These are phyloP conservation scores for Cyanoramphus novaezelandiae DNA, from an alignment of 2,113 vertebrate species.

Conservation along the genomic window DNA sequence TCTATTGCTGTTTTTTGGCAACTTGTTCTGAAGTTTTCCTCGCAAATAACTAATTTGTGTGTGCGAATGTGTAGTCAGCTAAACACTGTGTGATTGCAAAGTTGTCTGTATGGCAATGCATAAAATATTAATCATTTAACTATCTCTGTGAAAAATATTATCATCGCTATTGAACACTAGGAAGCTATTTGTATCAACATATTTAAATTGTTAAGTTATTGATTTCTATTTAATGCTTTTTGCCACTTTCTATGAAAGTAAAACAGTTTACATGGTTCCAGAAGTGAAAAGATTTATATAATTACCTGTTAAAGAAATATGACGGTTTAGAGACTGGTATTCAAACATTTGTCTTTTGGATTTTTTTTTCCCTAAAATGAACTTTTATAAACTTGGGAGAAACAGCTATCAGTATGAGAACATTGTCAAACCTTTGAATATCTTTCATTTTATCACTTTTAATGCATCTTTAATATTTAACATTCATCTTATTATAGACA, in stretches of 20 bases:
- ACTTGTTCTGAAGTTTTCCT: slow-evolving; percentile 24
- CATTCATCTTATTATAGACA: slow-evolving; percentile 77
- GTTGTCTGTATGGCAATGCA: background rate
- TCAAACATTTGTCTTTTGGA: slow-evolving; percentile 70
- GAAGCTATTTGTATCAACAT: slow-evolving; percentile 33
- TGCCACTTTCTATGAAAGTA: background rate
- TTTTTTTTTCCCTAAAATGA: slow-evolving; percentile 45
- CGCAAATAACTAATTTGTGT: background rate
- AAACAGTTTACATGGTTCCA: background rate
- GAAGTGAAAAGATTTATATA: slow-evolving; percentile 51
- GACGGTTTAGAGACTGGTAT: slow-evolving; percentile 48
- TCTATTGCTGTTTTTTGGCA: background rate
- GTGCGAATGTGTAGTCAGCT: background rate
- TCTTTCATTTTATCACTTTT: slow-evolving; percentile 76
- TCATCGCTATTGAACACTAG: background rate
- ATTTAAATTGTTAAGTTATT: slow-evolving; percentile 46
- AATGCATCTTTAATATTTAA: slow-evolving; percentile 81
- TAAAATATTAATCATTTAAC: slow-evolving; percentile 23
- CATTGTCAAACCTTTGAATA: slow-evolving; percentile 70
- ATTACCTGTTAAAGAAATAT: slow-evolving; percentile 65
- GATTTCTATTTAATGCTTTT: slow-evolving; percentile 53
- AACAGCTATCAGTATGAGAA: slow-evolving; percentile 53
- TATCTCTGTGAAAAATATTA: background rate
- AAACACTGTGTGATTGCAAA: background rate
- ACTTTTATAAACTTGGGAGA: slow-evolving; percentile 73